A percentile compares a stretch with the other conserved stretches of the same genome.
Evolutionary conservation across 2,888 invertebrate species (phyloP).

Genomic region (Troides aeacus): DNA sequence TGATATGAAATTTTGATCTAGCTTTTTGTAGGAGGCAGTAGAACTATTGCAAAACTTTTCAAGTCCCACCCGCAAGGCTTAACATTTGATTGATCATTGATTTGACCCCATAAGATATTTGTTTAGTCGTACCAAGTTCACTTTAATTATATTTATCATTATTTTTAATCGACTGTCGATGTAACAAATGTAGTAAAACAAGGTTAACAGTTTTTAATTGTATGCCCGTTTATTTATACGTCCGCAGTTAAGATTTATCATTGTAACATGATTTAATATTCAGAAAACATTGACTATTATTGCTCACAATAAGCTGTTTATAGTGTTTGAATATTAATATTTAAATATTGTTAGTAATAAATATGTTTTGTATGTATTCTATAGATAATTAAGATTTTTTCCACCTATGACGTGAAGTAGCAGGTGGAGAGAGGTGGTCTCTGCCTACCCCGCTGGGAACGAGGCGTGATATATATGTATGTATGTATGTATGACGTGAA

Average conservation of each 20-base stretch:
- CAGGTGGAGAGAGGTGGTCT: too few species aligned
- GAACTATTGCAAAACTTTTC: conserved; percentile 40
- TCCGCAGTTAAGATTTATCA: conserved; percentile 25
- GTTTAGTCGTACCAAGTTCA: conserved; percentile 60
- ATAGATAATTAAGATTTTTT: background rate
- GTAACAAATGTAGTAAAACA: conserved; percentile 29
- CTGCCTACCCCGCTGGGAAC: too few species aligned
- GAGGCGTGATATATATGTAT: too few species aligned
- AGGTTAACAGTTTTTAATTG: conserved; percentile 29
- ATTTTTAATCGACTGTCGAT: conserved; percentile 41
- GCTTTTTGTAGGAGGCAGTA: conserved; percentile 1
- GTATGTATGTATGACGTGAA: background rate
- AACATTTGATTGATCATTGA: conserved; percentile 57
- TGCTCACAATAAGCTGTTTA: conserved; percentile 4
- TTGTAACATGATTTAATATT: conserved; percentile 17
- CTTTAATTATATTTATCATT: conserved; percentile 55
- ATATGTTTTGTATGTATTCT: background rate
- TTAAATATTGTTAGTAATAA: background rate
- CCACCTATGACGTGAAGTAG: background rate
- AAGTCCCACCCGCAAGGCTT: conserved; percentile 48
- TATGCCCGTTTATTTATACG: conserved; percentile 20
- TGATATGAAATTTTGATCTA: background rate
- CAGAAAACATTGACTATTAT: conserved; percentile 8
- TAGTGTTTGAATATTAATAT: background rate
- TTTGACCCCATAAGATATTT: conserved; percentile 63